These are phyloP conservation scores for Apamea monoglypha DNA, from an alignment of 2,888 invertebrate species.

Conservation along the genomic window DNA sequence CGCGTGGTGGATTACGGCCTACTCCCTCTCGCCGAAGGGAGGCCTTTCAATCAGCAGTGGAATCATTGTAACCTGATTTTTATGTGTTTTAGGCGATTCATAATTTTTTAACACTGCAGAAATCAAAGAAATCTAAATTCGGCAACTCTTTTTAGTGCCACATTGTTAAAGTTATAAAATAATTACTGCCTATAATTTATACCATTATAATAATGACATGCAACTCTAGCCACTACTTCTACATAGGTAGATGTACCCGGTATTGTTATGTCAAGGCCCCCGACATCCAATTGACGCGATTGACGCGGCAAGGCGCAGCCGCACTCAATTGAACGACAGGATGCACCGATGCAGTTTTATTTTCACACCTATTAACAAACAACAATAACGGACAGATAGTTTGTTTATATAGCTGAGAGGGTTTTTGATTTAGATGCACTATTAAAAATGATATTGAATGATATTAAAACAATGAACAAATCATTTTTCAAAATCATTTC, in stretches of 20 bases:
- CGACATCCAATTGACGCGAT: conserved; percentile 60
- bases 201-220: background rate
- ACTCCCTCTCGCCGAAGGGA: background rate
- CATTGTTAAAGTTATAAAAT: background rate
- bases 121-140: background rate
- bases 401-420: conserved; percentile 1
- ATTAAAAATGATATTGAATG: background rate
- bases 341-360: conserved; percentile 50
- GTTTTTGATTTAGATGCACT: background rate
- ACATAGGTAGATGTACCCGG: conserved; percentile 12
- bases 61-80: background rate
- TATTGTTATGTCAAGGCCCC: conserved; percentile 57
- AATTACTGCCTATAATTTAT: background rate
- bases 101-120: background rate
- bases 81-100: too few species aligned
- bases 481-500: background rate
- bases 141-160: background rate
- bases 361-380: conserved; percentile 45
- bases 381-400: background rate
- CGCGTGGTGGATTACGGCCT: too few species aligned
- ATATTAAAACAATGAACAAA: background rate
- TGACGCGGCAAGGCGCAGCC: conserved; percentile 44
- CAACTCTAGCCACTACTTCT: background rate
- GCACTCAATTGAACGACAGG: conserved; percentile 59
- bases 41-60: background rate